Percentiles rank a stretch among this genome's conserved stretches.
phyloP scores from a whole-genome alignment of 2,888 invertebrate genomes.

The Ormia ochracea region DNA sequence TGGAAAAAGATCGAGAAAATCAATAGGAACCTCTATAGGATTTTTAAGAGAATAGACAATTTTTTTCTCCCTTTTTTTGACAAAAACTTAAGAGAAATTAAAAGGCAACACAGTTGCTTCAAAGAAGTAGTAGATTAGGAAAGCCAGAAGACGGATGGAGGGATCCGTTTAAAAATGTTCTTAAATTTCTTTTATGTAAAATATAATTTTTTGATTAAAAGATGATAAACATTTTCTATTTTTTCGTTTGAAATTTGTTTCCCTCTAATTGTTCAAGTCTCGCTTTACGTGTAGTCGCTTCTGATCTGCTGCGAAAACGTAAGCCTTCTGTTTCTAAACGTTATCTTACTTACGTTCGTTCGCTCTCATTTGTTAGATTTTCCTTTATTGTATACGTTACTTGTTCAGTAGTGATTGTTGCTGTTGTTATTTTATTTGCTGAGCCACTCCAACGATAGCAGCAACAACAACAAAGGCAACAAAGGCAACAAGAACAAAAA shows the following conservation, averaged over 20 bases:
- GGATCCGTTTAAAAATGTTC: not conserved
- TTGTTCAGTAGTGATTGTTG: too few species aligned
- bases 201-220: not conserved
- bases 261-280: too few species aligned
- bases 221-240: not conserved
- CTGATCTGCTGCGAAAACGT: too few species aligned
- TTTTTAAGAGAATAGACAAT: not conserved
- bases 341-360: not conserved
- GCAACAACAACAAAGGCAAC: not conserved
- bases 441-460: constrained; percentile 26
- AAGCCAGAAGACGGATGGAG: not conserved
- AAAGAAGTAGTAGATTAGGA: constrained; percentile 40
- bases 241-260: not conserved
- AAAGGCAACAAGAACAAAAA: too few species aligned
- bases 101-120: not conserved
- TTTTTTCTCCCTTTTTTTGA: not conserved
- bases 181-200: not conserved
- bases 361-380: constrained; percentile 17
- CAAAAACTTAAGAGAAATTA: not conserved
- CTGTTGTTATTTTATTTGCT: constrained; percentile 10
- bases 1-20: constrained; percentile 14
- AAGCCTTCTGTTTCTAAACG: not conserved
- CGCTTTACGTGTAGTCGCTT: constrained; percentile 4
- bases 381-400: not conserved
- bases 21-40: not conserved